Percentiles rank a stretch among this genome's conserved stretches.
Conservation (phyloP, 2,888 invertebrate species). For the Andrena praecox region DNA sequence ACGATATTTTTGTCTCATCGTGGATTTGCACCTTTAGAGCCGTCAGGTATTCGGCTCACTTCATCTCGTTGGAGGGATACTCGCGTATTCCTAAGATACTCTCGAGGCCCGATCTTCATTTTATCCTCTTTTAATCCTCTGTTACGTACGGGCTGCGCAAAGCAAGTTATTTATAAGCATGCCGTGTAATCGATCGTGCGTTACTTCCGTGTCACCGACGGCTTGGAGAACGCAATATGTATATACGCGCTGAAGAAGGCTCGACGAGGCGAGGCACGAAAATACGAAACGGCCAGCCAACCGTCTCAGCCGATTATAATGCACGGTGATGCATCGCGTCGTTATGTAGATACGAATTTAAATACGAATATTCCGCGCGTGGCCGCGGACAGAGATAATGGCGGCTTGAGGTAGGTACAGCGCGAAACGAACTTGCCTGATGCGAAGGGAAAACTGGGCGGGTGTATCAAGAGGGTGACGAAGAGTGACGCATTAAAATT, state of each 20-base stretch:
- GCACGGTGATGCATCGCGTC: constrained; percentile 46
- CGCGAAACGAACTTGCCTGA: constrained; percentile 50
- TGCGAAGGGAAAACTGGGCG: constrained; percentile 39
- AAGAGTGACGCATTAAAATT: constrained; percentile 20
- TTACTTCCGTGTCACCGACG: constrained; percentile 70
- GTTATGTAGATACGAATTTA: constrained; percentile 51
- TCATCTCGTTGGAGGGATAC: neutral
- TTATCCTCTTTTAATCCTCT: constrained; percentile 39
- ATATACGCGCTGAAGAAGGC: constrained; percentile 40
- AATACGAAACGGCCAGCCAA: constrained; percentile 45
- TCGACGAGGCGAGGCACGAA: constrained; percentile 37
- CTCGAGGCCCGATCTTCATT: neutral
- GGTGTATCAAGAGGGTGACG: neutral
- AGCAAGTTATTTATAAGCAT: constrained; percentile 69
- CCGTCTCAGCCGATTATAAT: constrained; percentile 30
- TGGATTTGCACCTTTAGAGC: neutral
- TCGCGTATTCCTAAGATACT: constrained; percentile 16
- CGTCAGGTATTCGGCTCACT: neutral
- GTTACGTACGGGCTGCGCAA: constrained; percentile 38
- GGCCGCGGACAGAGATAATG: constrained; percentile 31
- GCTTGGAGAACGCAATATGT: constrained; percentile 53
- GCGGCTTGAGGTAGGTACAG: constrained; percentile 33
- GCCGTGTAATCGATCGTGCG: constrained; percentile 66
- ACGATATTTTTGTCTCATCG: no score
- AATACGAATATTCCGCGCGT: constrained; percentile 31